Percentiles rank a stretch among this genome's conserved stretches.
These are phyloP conservation scores for Melanotaenia maccullochi DNA, from an alignment of 2,797 vertebrate species.

Conservation along the genomic window DNA sequence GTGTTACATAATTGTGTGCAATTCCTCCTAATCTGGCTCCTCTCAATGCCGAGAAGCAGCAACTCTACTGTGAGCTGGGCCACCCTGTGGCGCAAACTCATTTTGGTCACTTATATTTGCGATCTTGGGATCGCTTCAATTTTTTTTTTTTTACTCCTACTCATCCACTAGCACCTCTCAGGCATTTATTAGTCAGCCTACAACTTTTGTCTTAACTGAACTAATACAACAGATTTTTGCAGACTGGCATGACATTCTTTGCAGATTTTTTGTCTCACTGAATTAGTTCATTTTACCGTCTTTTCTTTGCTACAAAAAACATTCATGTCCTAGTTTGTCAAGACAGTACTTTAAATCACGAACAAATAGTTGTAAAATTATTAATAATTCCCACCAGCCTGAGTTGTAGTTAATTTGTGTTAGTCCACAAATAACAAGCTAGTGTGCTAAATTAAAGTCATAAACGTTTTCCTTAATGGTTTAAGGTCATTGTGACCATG, in stretches of 20 bases:
- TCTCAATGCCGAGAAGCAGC: too few species aligned
- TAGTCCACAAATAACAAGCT: neutral
- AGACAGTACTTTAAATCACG: neutral
- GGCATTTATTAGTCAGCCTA: neutral
- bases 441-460: neutral
- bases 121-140: neutral
- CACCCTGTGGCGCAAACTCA: too few species aligned
- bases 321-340: neutral
- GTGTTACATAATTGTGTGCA: too few species aligned
- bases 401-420: neutral
- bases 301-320: neutral
- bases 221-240: neutral
- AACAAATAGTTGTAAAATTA: neutral
- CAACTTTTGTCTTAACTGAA: neutral
- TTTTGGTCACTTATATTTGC: neutral
- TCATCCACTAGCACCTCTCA: neutral
- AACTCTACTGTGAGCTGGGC: too few species aligned
- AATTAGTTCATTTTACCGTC: accelerated
- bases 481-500: neutral
- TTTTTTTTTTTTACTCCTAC: neutral
- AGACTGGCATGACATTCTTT: neutral
- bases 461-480: neutral
- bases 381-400: neutral
- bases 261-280: neutral
- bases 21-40: too few species aligned